Percentiles rank a stretch among this genome's conserved stretches.
Conservation (phyloP, 1,140 invertebrate genomes). For the Heliconius eleuchia region DNA sequence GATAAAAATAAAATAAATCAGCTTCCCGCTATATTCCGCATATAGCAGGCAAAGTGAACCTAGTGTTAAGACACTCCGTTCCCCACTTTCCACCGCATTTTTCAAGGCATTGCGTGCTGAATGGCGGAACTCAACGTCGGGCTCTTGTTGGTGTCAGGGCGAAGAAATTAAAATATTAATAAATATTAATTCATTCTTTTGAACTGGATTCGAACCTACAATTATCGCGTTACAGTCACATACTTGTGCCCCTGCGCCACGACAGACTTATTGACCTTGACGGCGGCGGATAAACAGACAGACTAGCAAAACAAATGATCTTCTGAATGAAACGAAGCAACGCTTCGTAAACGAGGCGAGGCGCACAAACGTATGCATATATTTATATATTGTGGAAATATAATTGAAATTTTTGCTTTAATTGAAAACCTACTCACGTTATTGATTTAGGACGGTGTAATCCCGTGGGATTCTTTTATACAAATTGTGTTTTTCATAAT, state of each 20-base stretch:
- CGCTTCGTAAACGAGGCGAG: background rate
- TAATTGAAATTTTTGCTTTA: constrained; percentile 37
- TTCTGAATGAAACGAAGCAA: constrained; percentile 19
- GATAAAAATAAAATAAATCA: background rate
- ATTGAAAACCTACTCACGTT: constrained; percentile 32
- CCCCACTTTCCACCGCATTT: too few relatives aligned
- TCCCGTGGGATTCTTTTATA: constrained; percentile 11
- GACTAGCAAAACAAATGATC: constrained; percentile 13
- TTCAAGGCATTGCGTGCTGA: too few relatives aligned
- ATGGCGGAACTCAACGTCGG: too few relatives aligned
- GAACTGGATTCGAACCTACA: too few relatives aligned
- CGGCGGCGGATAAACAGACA: background rate
- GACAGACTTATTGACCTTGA: background rate
- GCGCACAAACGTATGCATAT: background rate
- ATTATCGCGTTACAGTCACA: too few relatives aligned
- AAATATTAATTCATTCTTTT: too few relatives aligned
- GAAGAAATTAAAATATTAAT: too few relatives aligned
- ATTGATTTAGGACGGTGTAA: constrained; percentile 28
- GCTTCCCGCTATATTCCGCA: background rate
- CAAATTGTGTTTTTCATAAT: constrained; percentile 1
- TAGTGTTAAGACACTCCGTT: too few relatives aligned
- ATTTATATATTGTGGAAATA: background rate
- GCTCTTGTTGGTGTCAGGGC: too few relatives aligned
- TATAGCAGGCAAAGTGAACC: too few relatives aligned
- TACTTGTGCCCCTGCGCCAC: too few relatives aligned